Percentiles rank a stretch among this genome's conserved stretches.
Conservation (phyloP, 2,113 vertebrate species). For the Dicrurus megarhynchus region DNA sequence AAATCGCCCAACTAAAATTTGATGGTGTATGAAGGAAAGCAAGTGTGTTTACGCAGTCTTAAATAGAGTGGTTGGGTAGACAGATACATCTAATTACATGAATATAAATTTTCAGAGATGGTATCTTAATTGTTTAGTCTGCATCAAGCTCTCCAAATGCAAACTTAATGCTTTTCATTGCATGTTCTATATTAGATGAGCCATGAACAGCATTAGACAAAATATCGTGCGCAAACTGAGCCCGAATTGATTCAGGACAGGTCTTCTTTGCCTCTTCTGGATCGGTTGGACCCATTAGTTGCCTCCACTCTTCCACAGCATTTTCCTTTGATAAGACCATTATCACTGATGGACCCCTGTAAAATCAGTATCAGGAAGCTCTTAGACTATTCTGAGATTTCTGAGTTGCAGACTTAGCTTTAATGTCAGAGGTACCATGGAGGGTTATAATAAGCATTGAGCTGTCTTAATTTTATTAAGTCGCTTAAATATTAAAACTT, state of each 20-base stretch:
- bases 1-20: not conserved
- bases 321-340: slow-evolving; percentile 68
- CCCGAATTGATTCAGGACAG: slow-evolving; percentile 46
- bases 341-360: slow-evolving; percentile 55
- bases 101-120: not conserved
- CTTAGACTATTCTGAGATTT: not conserved
- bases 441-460: not conserved
- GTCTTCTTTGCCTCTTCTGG: slow-evolving; percentile 40
- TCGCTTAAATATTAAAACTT: not conserved
- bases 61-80: not conserved
- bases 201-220: slow-evolving; percentile 65
- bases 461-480: not conserved
- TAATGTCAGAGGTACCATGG: not conserved
- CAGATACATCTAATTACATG: not conserved
- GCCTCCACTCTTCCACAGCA: slow-evolving; percentile 64
- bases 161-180: not conserved
- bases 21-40: not conserved
- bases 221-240: slow-evolving; percentile 55
- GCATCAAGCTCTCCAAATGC: slow-evolving; percentile 55
- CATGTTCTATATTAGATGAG: slow-evolving; percentile 14
- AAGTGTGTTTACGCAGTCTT: not conserved
- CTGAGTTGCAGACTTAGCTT: not conserved
- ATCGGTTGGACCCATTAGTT: slow-evolving; percentile 53
- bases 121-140: not conserved
- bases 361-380: not conserved